Evolutionary conservation across 1,140 invertebrate genomes (phyloP), one percentile per base, ranked within the genome.

Genomic region (Cydia splendana): DNA sequence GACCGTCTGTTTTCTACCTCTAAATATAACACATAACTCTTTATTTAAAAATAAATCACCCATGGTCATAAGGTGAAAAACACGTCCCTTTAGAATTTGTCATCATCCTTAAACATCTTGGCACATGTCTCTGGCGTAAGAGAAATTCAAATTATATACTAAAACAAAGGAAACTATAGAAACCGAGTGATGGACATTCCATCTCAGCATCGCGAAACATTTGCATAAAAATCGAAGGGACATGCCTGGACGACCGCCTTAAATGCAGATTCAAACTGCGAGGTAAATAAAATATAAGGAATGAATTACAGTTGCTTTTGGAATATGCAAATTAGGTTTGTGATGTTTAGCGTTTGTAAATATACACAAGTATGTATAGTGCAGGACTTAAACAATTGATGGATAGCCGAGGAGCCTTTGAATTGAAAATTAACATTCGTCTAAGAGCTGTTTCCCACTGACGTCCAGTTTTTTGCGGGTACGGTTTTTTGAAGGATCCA

Each of bases 131-230:
- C 51, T 18, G 51, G n/a, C 51, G 15, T 62, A 62, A 38, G 34
- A 91, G 84, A 82, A 82, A 91, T 91, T 92, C 85, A 93, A 91
- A 91, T 88, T 90, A 91, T 18, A 57, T 62, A 62, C 67, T 18
- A 20, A 85, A 88, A 77, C 83, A 89, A 88, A 91, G 87, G 84
- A 84, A 86, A 81, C 81, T 78, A 82, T 74, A 81, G 80, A 78
- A 67, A 77, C 80, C 82, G 82, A 82, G 83, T 93, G 91, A 91
- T 91, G 91, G 91, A 91, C 90, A 90, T 87, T 86, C 88, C 88
- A 88, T 92, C 91, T 87, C 81, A 45, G 83, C 82, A 84, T 85
- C 82, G 85, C 85, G 80, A 77, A 65, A 73, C 75, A 91, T 93
- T 91, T 91, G 91, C 91, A 91, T 93, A 91, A 90, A 90, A 89